Evolutionary conservation across 2,797 vertebrate genomes (phyloP).

Genomic region (Phoeniculus purpureus): DNA sequence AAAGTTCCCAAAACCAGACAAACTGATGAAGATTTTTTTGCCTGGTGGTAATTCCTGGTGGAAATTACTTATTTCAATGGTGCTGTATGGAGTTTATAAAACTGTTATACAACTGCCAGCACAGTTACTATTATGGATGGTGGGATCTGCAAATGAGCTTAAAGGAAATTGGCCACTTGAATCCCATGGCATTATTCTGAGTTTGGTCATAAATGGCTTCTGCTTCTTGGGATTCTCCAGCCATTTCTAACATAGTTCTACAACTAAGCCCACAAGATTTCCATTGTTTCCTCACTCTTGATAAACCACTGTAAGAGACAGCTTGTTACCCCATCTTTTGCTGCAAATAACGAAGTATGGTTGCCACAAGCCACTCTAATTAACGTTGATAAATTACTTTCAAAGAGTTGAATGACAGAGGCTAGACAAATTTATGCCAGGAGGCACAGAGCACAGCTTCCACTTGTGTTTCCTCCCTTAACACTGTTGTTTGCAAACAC

Average conservation of each 20-base stretch:
- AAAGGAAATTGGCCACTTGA: not conserved
- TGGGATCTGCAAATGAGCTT: not conserved
- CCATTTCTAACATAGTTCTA: not conserved
- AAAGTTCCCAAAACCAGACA: not conserved
- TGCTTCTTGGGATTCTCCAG: not conserved
- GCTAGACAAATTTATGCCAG: not conserved
- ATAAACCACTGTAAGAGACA: not conserved
- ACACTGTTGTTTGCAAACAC: too few relatives aligned
- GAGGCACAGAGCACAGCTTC: not conserved
- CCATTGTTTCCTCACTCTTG: not conserved
- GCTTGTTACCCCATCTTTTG: not conserved
- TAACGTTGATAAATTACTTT: not conserved
- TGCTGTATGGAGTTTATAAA: not conserved
- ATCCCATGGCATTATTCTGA: not conserved
- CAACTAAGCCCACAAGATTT: not conserved
- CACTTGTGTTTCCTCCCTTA: not conserved
- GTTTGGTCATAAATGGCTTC: not conserved
- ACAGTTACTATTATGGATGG: not conserved
- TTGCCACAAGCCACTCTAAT: not conserved
- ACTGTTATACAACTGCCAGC: not conserved
- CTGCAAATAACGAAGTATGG: not conserved
- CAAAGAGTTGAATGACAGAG: not conserved
- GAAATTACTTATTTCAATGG: not conserved
- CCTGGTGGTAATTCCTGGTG: not conserved
- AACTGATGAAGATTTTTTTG: not conserved